phyloP scores from a whole-genome alignment of 2,888 invertebrate species.

The Linnaemya tessellans region DNA sequence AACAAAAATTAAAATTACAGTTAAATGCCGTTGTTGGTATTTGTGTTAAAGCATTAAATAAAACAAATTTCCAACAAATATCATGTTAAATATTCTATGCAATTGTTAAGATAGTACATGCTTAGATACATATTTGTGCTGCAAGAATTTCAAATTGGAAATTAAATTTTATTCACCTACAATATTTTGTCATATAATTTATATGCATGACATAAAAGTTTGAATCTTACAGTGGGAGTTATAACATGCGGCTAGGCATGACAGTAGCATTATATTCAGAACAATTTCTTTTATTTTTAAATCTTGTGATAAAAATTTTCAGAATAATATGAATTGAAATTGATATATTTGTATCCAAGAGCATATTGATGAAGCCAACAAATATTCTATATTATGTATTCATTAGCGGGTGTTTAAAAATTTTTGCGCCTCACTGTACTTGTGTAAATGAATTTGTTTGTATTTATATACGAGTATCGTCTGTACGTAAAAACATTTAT shows the following conservation, averaged over 20 bases:
- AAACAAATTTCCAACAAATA: neutral
- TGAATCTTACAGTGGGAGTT: constrained; percentile 12
- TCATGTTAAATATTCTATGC: constrained; percentile 21
- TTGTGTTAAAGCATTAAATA: constrained; percentile 1
- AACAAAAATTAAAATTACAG: neutral
- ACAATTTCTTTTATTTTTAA: neutral
- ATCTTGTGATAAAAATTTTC: neutral
- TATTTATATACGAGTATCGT: neutral
- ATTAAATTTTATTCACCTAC: constrained; percentile 44
- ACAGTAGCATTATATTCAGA: neutral
- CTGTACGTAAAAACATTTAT: neutral
- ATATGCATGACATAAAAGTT: constrained; percentile 41
- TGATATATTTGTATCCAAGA: no score
- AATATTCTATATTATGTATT: no score
- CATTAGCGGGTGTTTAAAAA: neutral
- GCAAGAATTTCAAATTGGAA: constrained; percentile 47
- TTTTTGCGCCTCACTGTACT: constrained; percentile 22
- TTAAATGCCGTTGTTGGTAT: neutral
- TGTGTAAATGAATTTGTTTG: neutral
- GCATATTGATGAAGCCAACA: no score
- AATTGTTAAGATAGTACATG: constrained; percentile 19
- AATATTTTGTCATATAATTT: constrained; percentile 44
- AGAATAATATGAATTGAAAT: neutral
- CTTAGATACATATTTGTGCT: constrained; percentile 9
- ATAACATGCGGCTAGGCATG: neutral